Conservation (phyloP, 2,113 vertebrate genomes). For the Gnathonemus echidnorhynchus region DNA sequence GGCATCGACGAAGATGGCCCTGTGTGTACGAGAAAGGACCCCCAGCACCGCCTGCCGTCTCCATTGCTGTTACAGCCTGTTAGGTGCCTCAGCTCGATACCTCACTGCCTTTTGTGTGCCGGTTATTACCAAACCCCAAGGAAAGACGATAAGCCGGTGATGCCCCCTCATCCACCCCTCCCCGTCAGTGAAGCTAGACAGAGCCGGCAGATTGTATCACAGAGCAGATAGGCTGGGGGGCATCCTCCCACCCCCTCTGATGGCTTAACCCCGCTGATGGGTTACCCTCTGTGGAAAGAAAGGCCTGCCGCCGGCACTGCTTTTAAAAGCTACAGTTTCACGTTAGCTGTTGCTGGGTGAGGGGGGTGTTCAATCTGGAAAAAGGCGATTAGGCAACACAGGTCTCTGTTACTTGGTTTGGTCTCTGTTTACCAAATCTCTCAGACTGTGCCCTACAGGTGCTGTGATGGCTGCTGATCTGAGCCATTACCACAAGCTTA, state of each 20-base stretch:
- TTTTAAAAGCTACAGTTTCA: constrained; percentile 1
- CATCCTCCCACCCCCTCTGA: not conserved
- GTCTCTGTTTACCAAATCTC: not conserved
- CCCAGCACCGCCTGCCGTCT: not conserved
- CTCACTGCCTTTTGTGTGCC: not conserved
- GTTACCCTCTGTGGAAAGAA: not conserved
- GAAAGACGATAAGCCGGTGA: not conserved
- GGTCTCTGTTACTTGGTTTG: not conserved
- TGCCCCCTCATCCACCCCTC: not conserved
- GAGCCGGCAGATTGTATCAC: not conserved
- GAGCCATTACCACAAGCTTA: not conserved
- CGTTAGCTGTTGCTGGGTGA: not conserved
- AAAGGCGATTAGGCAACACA: not conserved
- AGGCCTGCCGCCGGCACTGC: not conserved
- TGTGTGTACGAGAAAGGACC: not conserved
- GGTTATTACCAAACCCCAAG: not conserved
- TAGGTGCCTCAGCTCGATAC: not conserved
- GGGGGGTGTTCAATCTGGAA: not conserved
- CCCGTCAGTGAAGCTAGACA: not conserved
- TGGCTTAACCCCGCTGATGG: not conserved
- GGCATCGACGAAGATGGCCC: not conserved
- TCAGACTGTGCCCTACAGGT: not conserved
- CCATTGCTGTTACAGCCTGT: no score
- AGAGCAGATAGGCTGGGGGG: not conserved
- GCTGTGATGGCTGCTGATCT: not conserved